These are phyloP conservation scores for Cantharis rufa DNA, from an alignment of 2,888 invertebrate genomes.

Conservation along the genomic window DNA sequence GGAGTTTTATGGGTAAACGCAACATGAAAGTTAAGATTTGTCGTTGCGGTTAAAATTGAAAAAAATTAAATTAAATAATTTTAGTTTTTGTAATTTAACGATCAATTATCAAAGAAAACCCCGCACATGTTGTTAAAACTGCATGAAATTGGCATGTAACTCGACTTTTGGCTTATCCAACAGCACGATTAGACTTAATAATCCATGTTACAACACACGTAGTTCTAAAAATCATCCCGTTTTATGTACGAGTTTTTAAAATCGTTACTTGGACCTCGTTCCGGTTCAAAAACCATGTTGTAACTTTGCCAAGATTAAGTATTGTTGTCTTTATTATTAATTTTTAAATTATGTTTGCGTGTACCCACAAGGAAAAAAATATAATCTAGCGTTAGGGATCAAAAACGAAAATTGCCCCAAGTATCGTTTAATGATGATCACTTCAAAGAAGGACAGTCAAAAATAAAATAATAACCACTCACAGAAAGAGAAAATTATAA, in stretches of 20 bases:
- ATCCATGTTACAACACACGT: not conserved
- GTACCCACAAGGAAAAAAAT: not conserved
- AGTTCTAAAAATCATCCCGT: not conserved
- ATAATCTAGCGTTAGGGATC: constrained; percentile 12
- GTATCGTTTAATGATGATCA: constrained; percentile 39
- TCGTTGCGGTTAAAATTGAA: not conserved
- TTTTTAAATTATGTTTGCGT: not conserved
- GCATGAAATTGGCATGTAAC: not conserved
- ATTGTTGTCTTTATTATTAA: not conserved
- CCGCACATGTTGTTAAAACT: not conserved
- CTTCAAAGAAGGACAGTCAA: constrained; percentile 40
- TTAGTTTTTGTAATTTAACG: not conserved
- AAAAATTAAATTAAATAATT: not conserved
- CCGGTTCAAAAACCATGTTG: not conserved
- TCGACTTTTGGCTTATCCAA: not conserved
- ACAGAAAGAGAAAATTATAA: constrained; percentile 36
- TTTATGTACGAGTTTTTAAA: not conserved
- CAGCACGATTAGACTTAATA: not conserved
- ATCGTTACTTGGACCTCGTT: not conserved
- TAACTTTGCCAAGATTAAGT: not conserved
- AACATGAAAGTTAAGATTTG: constrained; percentile 1
- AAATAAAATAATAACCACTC: constrained; percentile 36
- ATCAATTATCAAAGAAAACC: not conserved
- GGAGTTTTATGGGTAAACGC: constrained; percentile 23
- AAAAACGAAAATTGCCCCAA: constrained; percentile 20